Evolutionary conservation across 2,113 vertebrate genomes (phyloP).

Genomic region (Phoenicopterus ruber): DNA sequence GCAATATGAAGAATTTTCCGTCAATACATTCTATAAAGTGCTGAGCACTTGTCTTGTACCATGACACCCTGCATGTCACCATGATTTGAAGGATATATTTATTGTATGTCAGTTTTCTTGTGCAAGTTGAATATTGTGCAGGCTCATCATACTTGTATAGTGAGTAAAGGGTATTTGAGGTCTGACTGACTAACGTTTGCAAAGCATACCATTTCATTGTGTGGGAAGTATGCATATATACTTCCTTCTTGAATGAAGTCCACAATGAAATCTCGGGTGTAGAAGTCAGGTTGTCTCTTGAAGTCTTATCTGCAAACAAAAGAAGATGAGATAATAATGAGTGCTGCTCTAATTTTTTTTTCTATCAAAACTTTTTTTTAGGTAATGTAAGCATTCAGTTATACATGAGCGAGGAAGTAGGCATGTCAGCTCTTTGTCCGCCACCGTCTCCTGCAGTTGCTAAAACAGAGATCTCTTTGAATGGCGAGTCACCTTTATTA

Average conservation of each 20-base stretch:
- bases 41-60: background rate
- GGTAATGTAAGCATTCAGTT: conserved; percentile 15
- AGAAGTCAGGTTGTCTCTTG: background rate
- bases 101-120: rapidly evolving
- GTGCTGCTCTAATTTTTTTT: background rate
- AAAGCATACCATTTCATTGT: rapidly evolving
- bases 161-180: background rate
- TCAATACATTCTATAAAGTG: background rate
- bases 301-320: background rate
- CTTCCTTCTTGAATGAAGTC: background rate
- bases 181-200: background rate
- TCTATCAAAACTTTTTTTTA: background rate
- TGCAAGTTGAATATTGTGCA: background rate
- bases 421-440: conserved; percentile 90
- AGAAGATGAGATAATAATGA: background rate
- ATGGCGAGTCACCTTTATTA: conserved; percentile 89
- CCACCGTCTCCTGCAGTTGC: conserved; percentile 96
- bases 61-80: rapidly evolving
- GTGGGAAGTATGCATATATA: background rate
- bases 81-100: background rate
- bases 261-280: rapidly evolving
- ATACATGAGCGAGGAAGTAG: background rate
- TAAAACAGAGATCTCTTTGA: conserved; percentile 88
- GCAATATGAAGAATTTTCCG: rapidly evolving
- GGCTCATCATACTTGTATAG: background rate